Conservation (phyloP, 2,888 invertebrate genomes). For the Stenotaenia linearis region DNA sequence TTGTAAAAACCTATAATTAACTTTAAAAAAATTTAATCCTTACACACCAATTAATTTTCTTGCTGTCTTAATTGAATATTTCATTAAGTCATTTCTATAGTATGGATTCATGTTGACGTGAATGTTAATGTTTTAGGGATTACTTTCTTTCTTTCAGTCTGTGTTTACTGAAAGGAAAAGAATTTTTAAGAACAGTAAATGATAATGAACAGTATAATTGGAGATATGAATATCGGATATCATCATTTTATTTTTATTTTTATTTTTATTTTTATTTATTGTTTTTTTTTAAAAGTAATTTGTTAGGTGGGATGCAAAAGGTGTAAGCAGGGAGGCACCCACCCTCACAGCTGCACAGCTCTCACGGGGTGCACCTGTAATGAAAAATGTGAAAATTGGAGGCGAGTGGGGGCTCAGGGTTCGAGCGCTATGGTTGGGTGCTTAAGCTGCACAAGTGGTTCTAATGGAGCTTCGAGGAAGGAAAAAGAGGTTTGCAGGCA, state of each 20-base stretch:
- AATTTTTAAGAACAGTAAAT: no score
- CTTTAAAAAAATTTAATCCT: no score
- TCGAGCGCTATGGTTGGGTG: constrained; percentile 19
- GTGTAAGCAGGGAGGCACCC: background rate
- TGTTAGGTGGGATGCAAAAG: background rate
- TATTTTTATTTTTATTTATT: background rate
- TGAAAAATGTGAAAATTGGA: constrained; percentile 15
- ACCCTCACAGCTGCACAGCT: background rate
- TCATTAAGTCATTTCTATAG: background rate
- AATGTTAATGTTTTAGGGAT: background rate
- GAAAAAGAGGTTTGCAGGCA: constrained; percentile 12
- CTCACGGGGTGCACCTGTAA: constrained; percentile 11
- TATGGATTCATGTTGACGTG: background rate
- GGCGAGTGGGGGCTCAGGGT: background rate
- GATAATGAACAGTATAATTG: background rate
- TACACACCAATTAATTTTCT: background rate
- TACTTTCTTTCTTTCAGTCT: background rate
- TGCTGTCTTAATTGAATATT: background rate
- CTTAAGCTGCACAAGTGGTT: constrained; percentile 15
- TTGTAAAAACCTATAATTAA: no score
- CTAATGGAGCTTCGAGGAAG: background rate
- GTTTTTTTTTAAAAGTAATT: background rate
- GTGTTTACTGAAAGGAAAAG: no score
- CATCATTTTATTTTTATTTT: background rate
- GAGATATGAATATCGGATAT: background rate